Conservation (phyloP, 2,113 vertebrate genomes). For the Pelvicachromis taeniatus region DNA sequence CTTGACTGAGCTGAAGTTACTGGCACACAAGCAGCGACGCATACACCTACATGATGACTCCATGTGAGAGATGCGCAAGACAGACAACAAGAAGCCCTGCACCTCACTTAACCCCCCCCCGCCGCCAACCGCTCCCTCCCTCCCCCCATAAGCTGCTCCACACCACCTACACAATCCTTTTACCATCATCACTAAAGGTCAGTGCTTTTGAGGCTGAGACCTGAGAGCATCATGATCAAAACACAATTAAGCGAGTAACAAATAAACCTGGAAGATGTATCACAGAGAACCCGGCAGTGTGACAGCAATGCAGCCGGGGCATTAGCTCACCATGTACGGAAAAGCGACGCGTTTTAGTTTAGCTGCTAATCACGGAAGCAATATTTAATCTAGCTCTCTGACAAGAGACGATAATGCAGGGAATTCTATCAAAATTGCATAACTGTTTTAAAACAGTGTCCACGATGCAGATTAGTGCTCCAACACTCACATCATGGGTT, state of each 20-base stretch:
- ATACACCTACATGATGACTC: background rate
- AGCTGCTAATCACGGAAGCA: background rate
- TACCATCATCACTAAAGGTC: slow-evolving; percentile 35
- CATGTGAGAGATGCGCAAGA: background rate
- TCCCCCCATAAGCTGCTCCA: slow-evolving; percentile 1
- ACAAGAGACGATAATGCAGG: background rate
- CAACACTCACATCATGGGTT: background rate
- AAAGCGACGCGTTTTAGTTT: background rate
- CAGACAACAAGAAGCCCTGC: background rate
- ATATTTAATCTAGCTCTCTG: background rate
- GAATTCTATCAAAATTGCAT: background rate
- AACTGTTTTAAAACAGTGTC: background rate
- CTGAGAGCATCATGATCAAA: slow-evolving; percentile 20
- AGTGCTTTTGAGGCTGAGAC: slow-evolving; percentile 3
- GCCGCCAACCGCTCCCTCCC: background rate
- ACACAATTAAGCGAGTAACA: background rate
- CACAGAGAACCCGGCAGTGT: background rate
- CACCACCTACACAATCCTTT: slow-evolving; percentile 54
- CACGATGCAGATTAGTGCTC: background rate
- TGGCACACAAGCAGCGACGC: background rate
- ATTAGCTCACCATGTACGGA: background rate
- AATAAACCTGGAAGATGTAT: background rate
- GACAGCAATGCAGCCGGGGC: background rate
- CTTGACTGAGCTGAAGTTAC: background rate
- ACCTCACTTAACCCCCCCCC: background rate